Evolutionary conservation across 1,140 invertebrate species (phyloP).

Genomic region (Anthonomus grandis): DNA sequence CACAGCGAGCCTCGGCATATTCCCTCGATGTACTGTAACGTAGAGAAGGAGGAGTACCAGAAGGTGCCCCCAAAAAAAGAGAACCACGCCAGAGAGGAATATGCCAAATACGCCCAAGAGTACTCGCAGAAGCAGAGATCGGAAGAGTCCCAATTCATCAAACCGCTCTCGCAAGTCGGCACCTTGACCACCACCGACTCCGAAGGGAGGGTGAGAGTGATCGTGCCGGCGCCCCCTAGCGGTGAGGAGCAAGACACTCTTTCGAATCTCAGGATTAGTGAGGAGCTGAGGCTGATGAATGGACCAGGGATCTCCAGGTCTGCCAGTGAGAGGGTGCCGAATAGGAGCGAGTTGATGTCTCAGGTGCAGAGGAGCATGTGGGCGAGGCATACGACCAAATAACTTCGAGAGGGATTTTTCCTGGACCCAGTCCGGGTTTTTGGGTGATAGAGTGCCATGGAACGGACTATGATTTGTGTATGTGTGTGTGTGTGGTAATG

Average conservation of each 20-base stretch:
- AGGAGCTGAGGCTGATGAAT: constrained; percentile 37
- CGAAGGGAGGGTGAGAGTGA: constrained; percentile 55
- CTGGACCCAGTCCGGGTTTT: no score
- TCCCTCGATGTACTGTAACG: constrained; percentile 5
- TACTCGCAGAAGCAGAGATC: not conserved
- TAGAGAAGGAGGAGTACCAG: constrained; percentile 40
- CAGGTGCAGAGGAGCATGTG: constrained; percentile 75
- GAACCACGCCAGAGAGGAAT: constrained; percentile 2
- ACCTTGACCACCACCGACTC: constrained; percentile 58
- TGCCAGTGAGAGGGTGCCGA: constrained; percentile 79
- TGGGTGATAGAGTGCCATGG: no score
- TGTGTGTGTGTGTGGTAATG: no score
- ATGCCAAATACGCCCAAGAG: not conserved
- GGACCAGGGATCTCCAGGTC: constrained; percentile 68
- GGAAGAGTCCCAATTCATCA: constrained; percentile 56
- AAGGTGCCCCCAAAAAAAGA: not conserved
- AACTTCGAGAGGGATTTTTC: no score
- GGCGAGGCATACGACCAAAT: constrained; percentile 85
- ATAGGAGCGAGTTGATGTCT: constrained; percentile 78
- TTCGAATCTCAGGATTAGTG: constrained; percentile 50
- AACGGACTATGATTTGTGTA: no score
- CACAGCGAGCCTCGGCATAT: constrained; percentile 38
- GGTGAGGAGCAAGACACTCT: constrained; percentile 41
- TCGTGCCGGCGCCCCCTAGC: constrained; percentile 52
- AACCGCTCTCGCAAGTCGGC: constrained; percentile 62